Conservation (phyloP, 2,113 vertebrate species). For the Jacana jacana region DNA sequence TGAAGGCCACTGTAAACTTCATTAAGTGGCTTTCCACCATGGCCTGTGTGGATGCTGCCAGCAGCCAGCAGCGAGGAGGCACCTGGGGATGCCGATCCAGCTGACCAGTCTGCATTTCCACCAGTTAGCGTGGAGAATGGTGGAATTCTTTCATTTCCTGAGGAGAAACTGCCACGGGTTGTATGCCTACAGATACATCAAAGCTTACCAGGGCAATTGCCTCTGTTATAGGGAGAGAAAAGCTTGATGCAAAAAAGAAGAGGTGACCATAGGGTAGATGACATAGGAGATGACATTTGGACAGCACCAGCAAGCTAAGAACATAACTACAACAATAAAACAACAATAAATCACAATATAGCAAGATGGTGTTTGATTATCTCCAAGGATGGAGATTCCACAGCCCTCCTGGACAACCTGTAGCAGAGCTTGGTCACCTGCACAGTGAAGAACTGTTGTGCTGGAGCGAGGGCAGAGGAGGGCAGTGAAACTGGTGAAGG, state of each 20-base stretch:
- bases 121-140: not conserved
- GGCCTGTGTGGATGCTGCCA: not conserved
- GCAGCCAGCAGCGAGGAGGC: not conserved
- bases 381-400: not conserved
- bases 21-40: not conserved
- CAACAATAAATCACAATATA: not conserved
- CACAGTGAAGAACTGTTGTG: not conserved
- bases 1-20: not conserved
- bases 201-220: not conserved
- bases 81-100: not conserved
- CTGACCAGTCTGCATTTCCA: not conserved
- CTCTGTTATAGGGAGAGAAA: not conserved
- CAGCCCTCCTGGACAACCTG: not conserved
- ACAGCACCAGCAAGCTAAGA: not conserved
- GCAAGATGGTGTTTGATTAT: not conserved
- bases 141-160: not conserved
- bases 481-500: too few species aligned
- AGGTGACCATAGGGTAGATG: not conserved
- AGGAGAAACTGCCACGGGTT: not conserved
- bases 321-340: not conserved
- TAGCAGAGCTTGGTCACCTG: not conserved
- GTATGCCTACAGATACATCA: not conserved
- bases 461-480: too few species aligned
- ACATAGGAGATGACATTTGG: too few species aligned
- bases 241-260: not conserved